Conservation (phyloP, 2,888 invertebrate species). For the Caenorhabditis panamensis region DNA sequence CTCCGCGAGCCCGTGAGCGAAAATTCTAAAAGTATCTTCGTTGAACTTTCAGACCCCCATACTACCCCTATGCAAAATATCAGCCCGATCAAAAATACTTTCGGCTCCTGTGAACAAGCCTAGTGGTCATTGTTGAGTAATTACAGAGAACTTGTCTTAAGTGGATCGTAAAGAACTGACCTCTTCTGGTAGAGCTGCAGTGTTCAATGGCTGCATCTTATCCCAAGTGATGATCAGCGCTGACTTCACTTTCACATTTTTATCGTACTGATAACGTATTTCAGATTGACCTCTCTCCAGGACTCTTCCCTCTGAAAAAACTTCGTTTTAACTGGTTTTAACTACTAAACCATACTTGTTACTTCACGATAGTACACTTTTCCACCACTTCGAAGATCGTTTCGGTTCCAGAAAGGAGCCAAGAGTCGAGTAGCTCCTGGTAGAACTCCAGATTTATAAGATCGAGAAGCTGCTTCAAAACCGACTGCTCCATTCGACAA, state of each 20-base stretch:
- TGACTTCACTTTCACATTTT: constrained; percentile 74
- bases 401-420: constrained; percentile 81
- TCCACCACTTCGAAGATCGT: constrained; percentile 80
- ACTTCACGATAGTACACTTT: constrained; percentile 80
- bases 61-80: too few species aligned
- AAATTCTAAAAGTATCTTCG: too few species aligned
- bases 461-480: constrained; percentile 73
- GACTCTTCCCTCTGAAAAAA: constrained; percentile 75
- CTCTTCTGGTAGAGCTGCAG: constrained; percentile 74
- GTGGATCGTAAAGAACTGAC: constrained; percentile 26
- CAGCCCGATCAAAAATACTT: too few species aligned
- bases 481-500: constrained; percentile 80
- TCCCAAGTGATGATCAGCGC: constrained; percentile 80
- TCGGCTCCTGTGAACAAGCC: too few species aligned
- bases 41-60: too few species aligned
- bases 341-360: constrained; percentile 67
- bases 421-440: constrained; percentile 70
- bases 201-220: constrained; percentile 80
- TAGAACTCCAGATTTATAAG: constrained; percentile 67
- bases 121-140: too few species aligned
- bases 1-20: too few species aligned
- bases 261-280: constrained; percentile 81
- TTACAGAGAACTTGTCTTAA: too few species aligned
- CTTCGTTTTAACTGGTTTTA: background rate
- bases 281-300: constrained; percentile 80